These are phyloP conservation scores for Botia kubotai DNA, from an alignment of 2,797 vertebrate species.

Conservation along the genomic window DNA sequence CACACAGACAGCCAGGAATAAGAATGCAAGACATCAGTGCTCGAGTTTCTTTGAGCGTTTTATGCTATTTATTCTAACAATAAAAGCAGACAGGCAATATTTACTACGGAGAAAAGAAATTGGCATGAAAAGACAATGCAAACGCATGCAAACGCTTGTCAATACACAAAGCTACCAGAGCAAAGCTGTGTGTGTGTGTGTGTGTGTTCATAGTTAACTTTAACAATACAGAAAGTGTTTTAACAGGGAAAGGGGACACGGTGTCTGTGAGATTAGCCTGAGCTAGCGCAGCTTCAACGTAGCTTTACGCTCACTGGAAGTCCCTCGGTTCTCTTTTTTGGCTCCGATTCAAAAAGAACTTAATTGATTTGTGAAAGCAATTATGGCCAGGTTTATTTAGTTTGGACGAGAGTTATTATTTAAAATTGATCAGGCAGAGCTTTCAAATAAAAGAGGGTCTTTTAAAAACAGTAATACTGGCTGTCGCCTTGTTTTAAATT, in stretches of 20 bases:
- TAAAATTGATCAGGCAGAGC: conserved; percentile 67
- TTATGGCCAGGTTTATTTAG: conserved; percentile 70
- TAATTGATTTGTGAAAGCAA: conserved; percentile 68
- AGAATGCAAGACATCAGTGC: not conserved
- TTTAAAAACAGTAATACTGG: conserved; percentile 11
- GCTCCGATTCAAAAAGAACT: conserved; percentile 46
- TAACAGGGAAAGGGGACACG: conserved; percentile 2
- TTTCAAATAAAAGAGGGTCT: conserved; percentile 26
- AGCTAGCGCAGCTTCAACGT: conserved; percentile 27
- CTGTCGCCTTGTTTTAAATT: conserved; percentile 21
- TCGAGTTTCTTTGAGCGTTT: not conserved
- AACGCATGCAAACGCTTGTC: conserved; percentile 17
- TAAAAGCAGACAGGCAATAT: conserved; percentile 13
- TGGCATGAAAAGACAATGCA: conserved; percentile 28
- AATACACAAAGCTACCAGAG: not conserved
- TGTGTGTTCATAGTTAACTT: conserved; percentile 27
- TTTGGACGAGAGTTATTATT: conserved; percentile 66
- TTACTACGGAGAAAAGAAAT: conserved; percentile 3
- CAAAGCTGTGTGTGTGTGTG: conserved; percentile 13
- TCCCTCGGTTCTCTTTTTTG: conserved; percentile 41
- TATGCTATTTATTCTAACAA: conserved; percentile 32
- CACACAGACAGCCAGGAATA: not conserved
- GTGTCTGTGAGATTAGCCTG: conserved; percentile 24
- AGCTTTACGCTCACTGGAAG: conserved; percentile 18
- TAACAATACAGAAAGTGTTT: conserved; percentile 12